These are phyloP conservation scores for Heliconius hewitsoni DNA, from an alignment of 1,140 invertebrate genomes.

Conservation along the genomic window DNA sequence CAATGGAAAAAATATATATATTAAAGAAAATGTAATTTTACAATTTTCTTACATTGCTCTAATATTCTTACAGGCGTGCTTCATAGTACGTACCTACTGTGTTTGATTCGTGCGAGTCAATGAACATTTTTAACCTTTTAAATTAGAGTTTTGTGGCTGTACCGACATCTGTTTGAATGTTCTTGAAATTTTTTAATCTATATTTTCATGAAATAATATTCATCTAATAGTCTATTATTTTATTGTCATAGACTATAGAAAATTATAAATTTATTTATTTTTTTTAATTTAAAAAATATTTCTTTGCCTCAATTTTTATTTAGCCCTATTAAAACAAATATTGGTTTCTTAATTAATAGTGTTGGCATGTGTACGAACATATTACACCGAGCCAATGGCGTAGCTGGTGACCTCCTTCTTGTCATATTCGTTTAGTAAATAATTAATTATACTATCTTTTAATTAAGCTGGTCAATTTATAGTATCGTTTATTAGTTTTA, in stretches of 20 bases:
- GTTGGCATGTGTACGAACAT: conserved; percentile 6
- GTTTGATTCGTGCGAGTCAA: background rate
- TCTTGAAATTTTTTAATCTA: background rate
- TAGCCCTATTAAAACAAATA: background rate
- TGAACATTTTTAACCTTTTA: conserved; percentile 2
- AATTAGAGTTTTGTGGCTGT: background rate
- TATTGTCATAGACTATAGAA: background rate
- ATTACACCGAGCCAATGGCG: background rate
- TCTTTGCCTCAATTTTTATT: background rate
- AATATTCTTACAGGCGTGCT: background rate
- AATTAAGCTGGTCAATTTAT: background rate
- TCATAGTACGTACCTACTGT: background rate
- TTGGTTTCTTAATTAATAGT: conserved; percentile 9
- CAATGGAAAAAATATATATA: no score
- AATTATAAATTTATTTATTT: background rate
- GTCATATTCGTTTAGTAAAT: conserved; percentile 9
- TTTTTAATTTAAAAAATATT: no score
- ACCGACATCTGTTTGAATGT: background rate
- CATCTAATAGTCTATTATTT: no score
- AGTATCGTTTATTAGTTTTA: background rate
- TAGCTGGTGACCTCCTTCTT: background rate
- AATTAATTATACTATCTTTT: background rate
- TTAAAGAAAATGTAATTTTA: background rate
- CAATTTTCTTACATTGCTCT: background rate
- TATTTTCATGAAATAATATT: no score